These are phyloP conservation scores for Chanos chanos DNA, from an alignment of 2,797 vertebrate genomes.

Conservation along the genomic window DNA sequence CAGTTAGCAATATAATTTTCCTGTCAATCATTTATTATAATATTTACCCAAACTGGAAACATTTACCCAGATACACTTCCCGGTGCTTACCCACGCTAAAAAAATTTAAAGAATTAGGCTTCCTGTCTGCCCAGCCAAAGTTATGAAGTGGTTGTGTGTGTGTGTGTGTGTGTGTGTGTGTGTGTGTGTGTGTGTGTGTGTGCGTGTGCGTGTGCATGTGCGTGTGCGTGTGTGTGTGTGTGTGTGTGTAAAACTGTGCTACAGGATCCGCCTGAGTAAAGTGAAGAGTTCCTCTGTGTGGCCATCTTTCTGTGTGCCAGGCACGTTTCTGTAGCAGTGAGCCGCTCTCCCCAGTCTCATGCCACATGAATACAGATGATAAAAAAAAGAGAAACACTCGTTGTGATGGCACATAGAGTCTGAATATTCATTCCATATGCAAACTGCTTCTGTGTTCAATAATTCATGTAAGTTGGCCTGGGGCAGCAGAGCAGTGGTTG, in stretches of 20 bases:
- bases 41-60: no score
- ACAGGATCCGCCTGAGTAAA: not conserved
- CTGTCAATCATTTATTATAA: no score
- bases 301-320: constrained; percentile 15
- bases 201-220: not conserved
- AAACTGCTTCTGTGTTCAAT: constrained; percentile 58
- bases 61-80: no score
- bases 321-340: constrained; percentile 20
- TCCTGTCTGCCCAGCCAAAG: no score
- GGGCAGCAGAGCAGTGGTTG: constrained; percentile 34
- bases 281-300: constrained; percentile 14
- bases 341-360: constrained; percentile 11
- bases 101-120: no score
- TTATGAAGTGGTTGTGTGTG: not conserved
- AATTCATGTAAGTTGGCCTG: constrained; percentile 65
- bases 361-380: constrained; percentile 35
- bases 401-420: constrained; percentile 13
- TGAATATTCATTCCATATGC: constrained; percentile 59
- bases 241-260: not conserved
- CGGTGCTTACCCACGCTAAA: no score
- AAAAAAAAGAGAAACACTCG: constrained; percentile 6
- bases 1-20: no score
- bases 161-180: no score
- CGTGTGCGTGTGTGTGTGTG: not conserved
- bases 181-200: no score